phyloP scores from a whole-genome alignment of 1,140 invertebrate species.

The Nephotettix cincticeps region DNA sequence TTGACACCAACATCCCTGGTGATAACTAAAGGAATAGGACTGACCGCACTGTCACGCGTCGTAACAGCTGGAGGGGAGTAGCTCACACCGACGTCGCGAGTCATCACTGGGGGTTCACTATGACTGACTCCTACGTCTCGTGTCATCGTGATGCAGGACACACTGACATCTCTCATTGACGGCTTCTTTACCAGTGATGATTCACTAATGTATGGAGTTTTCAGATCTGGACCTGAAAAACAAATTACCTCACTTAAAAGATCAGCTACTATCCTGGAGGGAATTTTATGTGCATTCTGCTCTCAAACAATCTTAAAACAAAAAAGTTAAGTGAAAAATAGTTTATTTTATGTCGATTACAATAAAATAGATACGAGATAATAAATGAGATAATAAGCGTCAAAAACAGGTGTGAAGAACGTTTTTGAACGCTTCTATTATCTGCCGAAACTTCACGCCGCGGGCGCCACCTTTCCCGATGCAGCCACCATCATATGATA shows the following conservation, averaged over 20 bases:
- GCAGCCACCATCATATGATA: too few species aligned
- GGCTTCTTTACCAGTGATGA: not conserved
- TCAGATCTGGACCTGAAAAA: not conserved
- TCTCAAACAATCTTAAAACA: too few species aligned
- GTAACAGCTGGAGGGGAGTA: not conserved
- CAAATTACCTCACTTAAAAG: constrained; percentile 9
- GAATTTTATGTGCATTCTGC: too few species aligned
- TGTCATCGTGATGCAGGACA: constrained; percentile 64
- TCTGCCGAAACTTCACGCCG: too few species aligned
- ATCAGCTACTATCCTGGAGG: too few species aligned
- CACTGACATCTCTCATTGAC: constrained; percentile 59
- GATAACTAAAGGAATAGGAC: not conserved
- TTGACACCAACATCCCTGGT: not conserved
- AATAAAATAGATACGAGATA: too few species aligned
- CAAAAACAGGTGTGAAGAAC: too few species aligned
- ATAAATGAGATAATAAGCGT: too few species aligned
- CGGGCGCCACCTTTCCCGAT: too few species aligned
- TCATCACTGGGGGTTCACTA: constrained; percentile 13
- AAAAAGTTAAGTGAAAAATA: too few species aligned
- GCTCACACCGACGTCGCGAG: constrained; percentile 25
- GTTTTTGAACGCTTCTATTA: too few species aligned
- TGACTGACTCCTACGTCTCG: constrained; percentile 59
- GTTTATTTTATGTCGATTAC: too few species aligned
- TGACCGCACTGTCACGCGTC: constrained; percentile 12
- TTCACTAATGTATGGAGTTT: not conserved